A percentile compares a stretch with the other conserved stretches of the same genome.
Conservation (phyloP, 2,888 invertebrate species). For the Rugalucina vietnamica region DNA sequence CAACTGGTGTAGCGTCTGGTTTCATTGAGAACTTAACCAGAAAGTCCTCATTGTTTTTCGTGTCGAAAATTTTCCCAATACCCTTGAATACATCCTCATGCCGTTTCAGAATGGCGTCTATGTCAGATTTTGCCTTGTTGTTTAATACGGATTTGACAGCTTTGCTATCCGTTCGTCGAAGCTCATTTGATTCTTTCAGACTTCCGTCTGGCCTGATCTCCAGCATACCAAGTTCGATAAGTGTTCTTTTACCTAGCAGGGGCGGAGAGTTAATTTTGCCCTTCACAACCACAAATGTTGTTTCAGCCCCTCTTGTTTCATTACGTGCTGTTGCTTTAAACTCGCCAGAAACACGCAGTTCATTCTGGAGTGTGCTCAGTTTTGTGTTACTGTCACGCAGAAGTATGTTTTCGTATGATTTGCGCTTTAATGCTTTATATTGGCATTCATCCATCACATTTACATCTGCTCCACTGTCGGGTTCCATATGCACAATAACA, state of each 20-base stretch:
- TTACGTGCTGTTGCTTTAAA: not conserved
- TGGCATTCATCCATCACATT: constrained; percentile 21
- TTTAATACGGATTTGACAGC: not conserved
- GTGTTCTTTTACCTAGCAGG: not conserved
- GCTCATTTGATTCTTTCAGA: not conserved
- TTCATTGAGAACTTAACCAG: constrained; percentile 23
- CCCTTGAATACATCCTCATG: not conserved
- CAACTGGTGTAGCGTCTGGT: constrained; percentile 13
- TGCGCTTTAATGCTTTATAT: not conserved
- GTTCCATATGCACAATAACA: constrained; percentile 15
- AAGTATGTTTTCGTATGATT: not conserved
- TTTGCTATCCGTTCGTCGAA: not conserved
- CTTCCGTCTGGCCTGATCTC: not conserved
- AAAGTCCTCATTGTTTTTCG: constrained; percentile 9
- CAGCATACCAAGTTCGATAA: not conserved
- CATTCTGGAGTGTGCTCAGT: constrained; percentile 5
- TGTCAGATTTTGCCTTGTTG: not conserved
- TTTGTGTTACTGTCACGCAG: not conserved
- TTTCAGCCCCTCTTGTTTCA: not conserved
- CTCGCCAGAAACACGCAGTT: not conserved
- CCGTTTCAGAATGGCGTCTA: not conserved
- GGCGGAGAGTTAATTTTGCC: constrained; percentile 23
- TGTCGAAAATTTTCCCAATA: not conserved
- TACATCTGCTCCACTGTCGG: constrained; percentile 8
- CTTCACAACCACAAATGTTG: constrained; percentile 9